Base-by-base conservation (phyloP, 1,140 invertebrate genomes). In the Drosophila lowei region DNA sequence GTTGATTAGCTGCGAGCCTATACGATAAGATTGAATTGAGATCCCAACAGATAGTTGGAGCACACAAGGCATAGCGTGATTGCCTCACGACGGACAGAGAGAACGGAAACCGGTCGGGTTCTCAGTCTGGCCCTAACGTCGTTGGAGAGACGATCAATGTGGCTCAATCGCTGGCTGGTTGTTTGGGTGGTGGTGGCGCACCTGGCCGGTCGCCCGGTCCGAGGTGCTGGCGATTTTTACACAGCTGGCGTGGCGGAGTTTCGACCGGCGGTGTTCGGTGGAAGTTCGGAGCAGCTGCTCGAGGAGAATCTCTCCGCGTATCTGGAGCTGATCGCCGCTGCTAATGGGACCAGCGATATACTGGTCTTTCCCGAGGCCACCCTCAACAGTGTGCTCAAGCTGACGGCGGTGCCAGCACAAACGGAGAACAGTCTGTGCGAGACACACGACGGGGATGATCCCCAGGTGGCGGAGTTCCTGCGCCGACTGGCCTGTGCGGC, bases 291-390 rank as follows among this genome's bases (percentile, higher is more conserved):
- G 6, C 63, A 90, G 13, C 28, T 85, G 57, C 48, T 91, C 6
- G 59, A 53, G 3, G 61, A 88, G 7, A 88, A 91, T 63, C 70
- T 91, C 8, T 21, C 18, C 0, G 83, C 70, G 0, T 91, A 91
- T 64, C 48, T 79, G 38, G 53, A 79, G 9, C 62, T 91, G 6
- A 74, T 91, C 5, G 21, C 25, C 2, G 55, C 62, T 7, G 79
- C 72, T 0, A 72, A 76, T 16, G 67, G 81, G 63, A 94, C 93
- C 0, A 94, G 93, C 0, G 95, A 97, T 63, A 96, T 98, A 4
- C 92, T 98, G 0, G 95, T 98, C 6, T 97, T 97, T 83, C 97
- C 97, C 0, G 97, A 98, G 91, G 86, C 92, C 58, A 92, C 93
- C 0, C 67, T 93, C 1, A 93, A 93, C 8, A 90, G 57, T 25